phyloP scores from a whole-genome alignment of 2,888 invertebrate species.

The Serrognathus titanus region DNA sequence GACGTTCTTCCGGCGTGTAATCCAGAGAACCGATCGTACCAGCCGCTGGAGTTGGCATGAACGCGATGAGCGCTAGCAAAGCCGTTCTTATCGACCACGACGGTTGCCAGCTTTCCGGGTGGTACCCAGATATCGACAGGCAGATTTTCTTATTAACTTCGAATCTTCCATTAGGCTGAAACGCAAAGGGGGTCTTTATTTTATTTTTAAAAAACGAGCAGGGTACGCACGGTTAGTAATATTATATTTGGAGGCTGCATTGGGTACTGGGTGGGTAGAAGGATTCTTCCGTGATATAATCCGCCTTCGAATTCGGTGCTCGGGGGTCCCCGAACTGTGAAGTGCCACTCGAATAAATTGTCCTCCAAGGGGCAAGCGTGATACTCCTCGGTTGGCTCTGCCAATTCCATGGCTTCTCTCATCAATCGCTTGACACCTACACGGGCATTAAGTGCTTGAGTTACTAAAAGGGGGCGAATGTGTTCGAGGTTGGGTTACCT shows the following conservation, averaged over 20 bases:
- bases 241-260: slow-evolving; percentile 97
- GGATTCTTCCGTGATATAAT: slow-evolving; percentile 87
- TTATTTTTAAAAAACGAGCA: no score
- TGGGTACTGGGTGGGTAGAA: slow-evolving; percentile 90
- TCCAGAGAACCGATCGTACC: slow-evolving; percentile 91
- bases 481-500: slow-evolving; percentile 45
- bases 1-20: slow-evolving; percentile 81
- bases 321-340: slow-evolving; percentile 86
- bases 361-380: slow-evolving; percentile 88
- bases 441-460: slow-evolving; percentile 20
- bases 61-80: slow-evolving; percentile 85
- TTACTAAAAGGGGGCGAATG: not conserved
- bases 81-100: slow-evolving; percentile 96
- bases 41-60: slow-evolving; percentile 87
- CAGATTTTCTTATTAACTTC: slow-evolving; percentile 93
- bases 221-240: slow-evolving; percentile 78
- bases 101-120: slow-evolving; percentile 98
- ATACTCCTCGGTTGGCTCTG: slow-evolving; percentile 84
- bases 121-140: slow-evolving; percentile 90
- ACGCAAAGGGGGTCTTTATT: no score
- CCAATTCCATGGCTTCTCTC: slow-evolving; percentile 85
- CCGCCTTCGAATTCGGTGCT: slow-evolving; percentile 88
- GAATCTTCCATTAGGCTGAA: slow-evolving; percentile 88
- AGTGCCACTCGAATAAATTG: slow-evolving; percentile 97
- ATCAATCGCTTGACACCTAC: slow-evolving; percentile 90